These are phyloP conservation scores for Cryptoleucopteryx plumbea DNA, from an alignment of 2,113 vertebrate genomes.

Conservation along the genomic window DNA sequence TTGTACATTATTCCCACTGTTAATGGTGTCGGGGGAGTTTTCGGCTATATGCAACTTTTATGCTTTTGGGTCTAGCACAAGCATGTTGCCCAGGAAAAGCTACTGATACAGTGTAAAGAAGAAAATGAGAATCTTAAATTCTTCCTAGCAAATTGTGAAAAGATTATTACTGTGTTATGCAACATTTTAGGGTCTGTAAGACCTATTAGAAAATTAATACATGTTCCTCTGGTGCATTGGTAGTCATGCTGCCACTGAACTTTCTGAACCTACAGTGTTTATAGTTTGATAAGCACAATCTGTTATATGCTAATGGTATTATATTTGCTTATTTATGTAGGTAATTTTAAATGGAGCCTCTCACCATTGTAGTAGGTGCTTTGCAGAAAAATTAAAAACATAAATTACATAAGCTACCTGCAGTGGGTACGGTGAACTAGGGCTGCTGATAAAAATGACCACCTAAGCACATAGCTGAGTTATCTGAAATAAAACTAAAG, in stretches of 20 bases:
- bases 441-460: not conserved
- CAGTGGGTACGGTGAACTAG: not conserved
- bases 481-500: not conserved
- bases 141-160: not conserved
- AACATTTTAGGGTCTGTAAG: not conserved
- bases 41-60: not conserved
- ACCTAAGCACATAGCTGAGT: not conserved
- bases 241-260: not conserved
- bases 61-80: not conserved
- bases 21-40: not conserved
- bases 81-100: not conserved
- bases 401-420: slow-evolving; percentile 18
- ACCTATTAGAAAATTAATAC: not conserved
- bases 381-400: slow-evolving; percentile 30
- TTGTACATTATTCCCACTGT: not conserved
- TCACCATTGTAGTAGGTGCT: not conserved
- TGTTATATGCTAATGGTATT: not conserved
- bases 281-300: not conserved
- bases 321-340: slow-evolving; percentile 32
- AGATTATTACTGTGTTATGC: not conserved
- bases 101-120: not conserved
- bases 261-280: not conserved
- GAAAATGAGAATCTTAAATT: slow-evolving; percentile 2
- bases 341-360: slow-evolving; percentile 1
- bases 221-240: not conserved